Base-by-base conservation (phyloP, 2,888 invertebrate species). In the Apamea epomidion region DNA sequence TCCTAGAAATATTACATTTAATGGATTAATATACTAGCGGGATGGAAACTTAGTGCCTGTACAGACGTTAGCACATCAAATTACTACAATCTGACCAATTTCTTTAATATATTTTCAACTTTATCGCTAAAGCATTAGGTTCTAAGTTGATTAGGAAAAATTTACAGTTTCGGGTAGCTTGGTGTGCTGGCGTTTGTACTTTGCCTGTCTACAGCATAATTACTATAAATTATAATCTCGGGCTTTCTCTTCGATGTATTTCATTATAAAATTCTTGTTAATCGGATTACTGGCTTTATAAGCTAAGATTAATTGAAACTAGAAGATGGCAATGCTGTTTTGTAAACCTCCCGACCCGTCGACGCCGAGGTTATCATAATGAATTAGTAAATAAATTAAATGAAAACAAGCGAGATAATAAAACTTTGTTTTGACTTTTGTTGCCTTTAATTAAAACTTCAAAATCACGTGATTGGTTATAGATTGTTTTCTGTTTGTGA, bases 341-440 rank as follows among this genome's bases (percentile, higher is more conserved):
- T 74, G 73, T 72, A 81, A 85, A 76, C 54, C 74, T 75, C 21
- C 60, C 69, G n/a, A 81, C 76, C 68, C 68, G 32, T 65, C 54
- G 68, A 45, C 64, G 60, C 60, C 74, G 80, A 79, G 85, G 80
- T 76, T 83, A 87, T 83, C 42, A 79, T 81, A 83, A 87, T 85
- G 73, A 85, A 87, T 85, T 62, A 79, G 29, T 79, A 79, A 74
- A 65, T 32, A 79, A 84, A 86, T 84, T 82, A 76, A 87, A 87
- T 67, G 81, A 86, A 85, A 85, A 83, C 78, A 85, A 83, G 68
- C 48, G 62, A 71, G 45, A 74, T 32, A 83, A 83, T 81, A 69
- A 64, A 78, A 74, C 64, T 79, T 85, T 75, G 60, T 71, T 82
- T 80, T 62, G 68, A 75, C 51, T 80, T 73, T 80, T 85, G 81